These are phyloP conservation scores for Tenodera sinensis DNA, from an alignment of 2,888 invertebrate species.

Conservation along the genomic window DNA sequence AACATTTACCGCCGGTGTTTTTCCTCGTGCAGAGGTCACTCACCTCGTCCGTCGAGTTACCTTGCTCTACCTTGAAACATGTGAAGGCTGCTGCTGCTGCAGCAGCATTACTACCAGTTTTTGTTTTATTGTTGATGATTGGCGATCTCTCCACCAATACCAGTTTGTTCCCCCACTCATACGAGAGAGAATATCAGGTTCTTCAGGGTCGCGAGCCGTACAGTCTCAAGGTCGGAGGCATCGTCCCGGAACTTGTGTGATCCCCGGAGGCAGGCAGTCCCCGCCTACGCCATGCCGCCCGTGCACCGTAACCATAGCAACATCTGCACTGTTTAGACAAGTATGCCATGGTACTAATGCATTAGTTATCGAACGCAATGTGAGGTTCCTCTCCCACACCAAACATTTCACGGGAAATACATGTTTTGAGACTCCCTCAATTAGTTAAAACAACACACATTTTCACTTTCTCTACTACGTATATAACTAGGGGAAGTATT, in stretches of 20 bases:
- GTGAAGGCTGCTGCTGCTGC: slow-evolving; percentile 11
- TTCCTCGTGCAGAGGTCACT: neutral
- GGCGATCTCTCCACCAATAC: neutral
- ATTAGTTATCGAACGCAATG: too few relatives aligned
- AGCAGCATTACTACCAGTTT: neutral
- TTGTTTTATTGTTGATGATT: neutral
- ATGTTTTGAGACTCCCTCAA: too few relatives aligned
- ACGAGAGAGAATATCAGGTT: neutral
- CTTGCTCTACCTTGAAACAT: neutral
- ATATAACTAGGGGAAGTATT: too few relatives aligned
- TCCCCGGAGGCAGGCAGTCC: neutral
- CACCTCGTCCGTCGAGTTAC: neutral
- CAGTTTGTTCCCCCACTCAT: neutral
- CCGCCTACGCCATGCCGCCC: neutral
- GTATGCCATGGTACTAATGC: too few relatives aligned
- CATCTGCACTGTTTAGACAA: too few relatives aligned
- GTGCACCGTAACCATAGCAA: too few relatives aligned
- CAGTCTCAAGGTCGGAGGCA: slow-evolving; percentile 20
- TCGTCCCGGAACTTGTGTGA: slow-evolving; percentile 16
- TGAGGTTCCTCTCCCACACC: too few relatives aligned
- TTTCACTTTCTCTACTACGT: too few relatives aligned
- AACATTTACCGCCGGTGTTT: neutral
- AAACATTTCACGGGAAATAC: too few relatives aligned
- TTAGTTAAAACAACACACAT: too few relatives aligned
- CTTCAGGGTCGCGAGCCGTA: neutral